phyloP scores from a whole-genome alignment of 2,113 vertebrate species.

The Thunnus thynnus region DNA sequence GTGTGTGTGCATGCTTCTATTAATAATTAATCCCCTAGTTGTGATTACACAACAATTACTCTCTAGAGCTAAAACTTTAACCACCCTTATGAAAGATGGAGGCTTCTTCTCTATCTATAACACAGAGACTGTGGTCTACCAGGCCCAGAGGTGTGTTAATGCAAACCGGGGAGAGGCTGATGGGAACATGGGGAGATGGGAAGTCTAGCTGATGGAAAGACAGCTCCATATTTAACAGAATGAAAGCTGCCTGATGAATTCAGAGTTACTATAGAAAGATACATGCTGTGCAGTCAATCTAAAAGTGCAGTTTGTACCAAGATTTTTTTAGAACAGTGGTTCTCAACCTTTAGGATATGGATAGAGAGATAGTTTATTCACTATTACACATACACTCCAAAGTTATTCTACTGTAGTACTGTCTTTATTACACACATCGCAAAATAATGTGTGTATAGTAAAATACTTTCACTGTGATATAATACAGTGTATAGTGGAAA shows the following conservation, averaged over 20 bases:
- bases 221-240: conserved; percentile 26
- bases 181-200: conserved; percentile 40
- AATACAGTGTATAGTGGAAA: no score
- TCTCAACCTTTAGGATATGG: background rate
- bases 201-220: conserved; percentile 34
- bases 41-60: conserved; percentile 80
- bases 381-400: no score
- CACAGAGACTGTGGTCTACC: conserved; percentile 22
- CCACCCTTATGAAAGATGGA: conserved; percentile 69
- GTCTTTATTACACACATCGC: no score
- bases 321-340: background rate
- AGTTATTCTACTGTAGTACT: no score
- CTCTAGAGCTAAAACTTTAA: conserved; percentile 72
- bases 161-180: conserved; percentile 54
- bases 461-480: no score
- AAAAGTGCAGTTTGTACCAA: background rate
- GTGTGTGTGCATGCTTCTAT: conserved; percentile 48
- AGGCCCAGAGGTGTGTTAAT: conserved; percentile 61
- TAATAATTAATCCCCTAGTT: conserved; percentile 75
- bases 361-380: no score
- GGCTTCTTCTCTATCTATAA: conserved; percentile 57
- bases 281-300: background rate
- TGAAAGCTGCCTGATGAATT: background rate
- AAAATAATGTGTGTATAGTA: no score
- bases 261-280: background rate